Evolutionary conservation across 2,888 invertebrate genomes (phyloP).

Genomic region (Cinara cedri): DNA sequence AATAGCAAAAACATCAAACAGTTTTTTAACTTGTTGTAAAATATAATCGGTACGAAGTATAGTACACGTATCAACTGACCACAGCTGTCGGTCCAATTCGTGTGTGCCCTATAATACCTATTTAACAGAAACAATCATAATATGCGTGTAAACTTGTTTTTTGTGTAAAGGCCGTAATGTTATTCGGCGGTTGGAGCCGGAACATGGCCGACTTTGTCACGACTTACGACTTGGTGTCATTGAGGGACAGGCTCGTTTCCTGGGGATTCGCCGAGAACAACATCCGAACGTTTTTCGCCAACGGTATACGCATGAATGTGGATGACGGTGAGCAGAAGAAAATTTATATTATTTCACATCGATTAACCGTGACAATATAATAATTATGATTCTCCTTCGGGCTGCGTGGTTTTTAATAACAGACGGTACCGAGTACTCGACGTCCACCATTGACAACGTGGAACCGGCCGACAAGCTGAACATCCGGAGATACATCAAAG

Average conservation of each 20-base stretch:
- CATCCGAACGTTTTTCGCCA: constrained; percentile 66
- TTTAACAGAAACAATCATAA: neutral
- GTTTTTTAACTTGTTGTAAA: too few relatives aligned
- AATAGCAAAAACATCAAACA: too few relatives aligned
- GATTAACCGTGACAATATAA: neutral
- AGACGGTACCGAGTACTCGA: constrained; percentile 19
- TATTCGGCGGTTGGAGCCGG: constrained; percentile 66
- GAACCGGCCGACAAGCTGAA: constrained; percentile 64
- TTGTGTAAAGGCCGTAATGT: constrained; percentile 63
- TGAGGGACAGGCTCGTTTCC: constrained; percentile 63
- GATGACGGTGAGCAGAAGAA: constrained; percentile 26
- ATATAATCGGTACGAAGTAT: too few relatives aligned
- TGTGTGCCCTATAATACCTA: too few relatives aligned
- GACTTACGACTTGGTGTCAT: constrained; percentile 62
- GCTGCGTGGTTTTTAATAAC: too few relatives aligned
- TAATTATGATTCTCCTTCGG: neutral
- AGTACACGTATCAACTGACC: too few relatives aligned
- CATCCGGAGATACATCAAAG: constrained; percentile 65
- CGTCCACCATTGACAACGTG: neutral
- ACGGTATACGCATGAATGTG: constrained; percentile 62
- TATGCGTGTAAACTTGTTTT: neutral
- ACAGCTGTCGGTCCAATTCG: too few relatives aligned
- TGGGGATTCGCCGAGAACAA: constrained; percentile 65
- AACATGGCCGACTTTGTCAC: constrained; percentile 63
- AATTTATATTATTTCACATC: neutral